A percentile compares a stretch with the other conserved stretches of the same genome.
Conservation (phyloP, 2,888 invertebrate genomes). For the Drosophila nigricruria region DNA sequence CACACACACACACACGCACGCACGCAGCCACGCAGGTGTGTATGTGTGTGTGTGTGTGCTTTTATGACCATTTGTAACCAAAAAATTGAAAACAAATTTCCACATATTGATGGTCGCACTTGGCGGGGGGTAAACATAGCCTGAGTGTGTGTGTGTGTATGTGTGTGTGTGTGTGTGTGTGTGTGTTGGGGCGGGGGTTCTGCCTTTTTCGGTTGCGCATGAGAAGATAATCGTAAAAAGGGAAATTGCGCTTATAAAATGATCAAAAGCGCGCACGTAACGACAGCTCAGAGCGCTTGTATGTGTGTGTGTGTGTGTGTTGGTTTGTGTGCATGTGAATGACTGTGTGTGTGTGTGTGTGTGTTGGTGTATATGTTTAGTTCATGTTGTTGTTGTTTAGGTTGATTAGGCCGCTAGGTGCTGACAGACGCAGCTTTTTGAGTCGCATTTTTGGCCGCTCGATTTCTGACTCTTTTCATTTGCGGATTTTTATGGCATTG, state of each 20-base stretch:
- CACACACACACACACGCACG: constrained; percentile 19
- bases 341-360: not conserved
- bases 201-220: constrained; percentile 59
- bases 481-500: constrained; percentile 34
- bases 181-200: not conserved
- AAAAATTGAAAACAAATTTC: constrained; percentile 80
- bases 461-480: constrained; percentile 6
- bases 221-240: constrained; percentile 73
- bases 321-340: no score
- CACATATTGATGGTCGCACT: constrained; percentile 62
- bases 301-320: not conserved
- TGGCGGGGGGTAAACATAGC: constrained; percentile 23
- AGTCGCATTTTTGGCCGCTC: constrained; percentile 40
- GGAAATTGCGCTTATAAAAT: constrained; percentile 72
- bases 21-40: constrained; percentile 15
- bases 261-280: constrained; percentile 62
- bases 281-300: constrained; percentile 33
- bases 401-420: constrained; percentile 57
- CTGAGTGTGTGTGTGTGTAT: not conserved
- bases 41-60: constrained; percentile 41
- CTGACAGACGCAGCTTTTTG: constrained; percentile 60
- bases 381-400: constrained; percentile 33
- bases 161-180: not conserved
- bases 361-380: constrained; percentile 1
- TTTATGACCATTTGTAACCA: constrained; percentile 73